Evolutionary conservation across 2,888 invertebrate genomes (phyloP), one percentile per base, ranked within the genome.

Genomic region (Neoascia interrupta): DNA sequence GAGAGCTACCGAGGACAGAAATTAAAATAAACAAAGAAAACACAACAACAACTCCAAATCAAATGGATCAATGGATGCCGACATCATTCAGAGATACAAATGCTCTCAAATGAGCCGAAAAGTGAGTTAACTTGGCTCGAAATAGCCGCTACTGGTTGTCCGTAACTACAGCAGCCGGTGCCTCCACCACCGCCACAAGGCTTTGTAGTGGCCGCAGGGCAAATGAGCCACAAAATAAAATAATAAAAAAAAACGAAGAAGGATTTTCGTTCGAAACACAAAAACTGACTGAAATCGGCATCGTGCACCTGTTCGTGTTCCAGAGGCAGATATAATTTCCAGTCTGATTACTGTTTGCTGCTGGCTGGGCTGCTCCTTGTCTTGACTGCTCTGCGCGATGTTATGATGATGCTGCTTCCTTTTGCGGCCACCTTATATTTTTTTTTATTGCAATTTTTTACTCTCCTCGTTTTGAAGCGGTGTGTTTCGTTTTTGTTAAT

Each of bases 81-180:
- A 66, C 81, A 82, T 73, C 79, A 73, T 79, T 79, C 61, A 79
- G 54, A 79, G 66, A 72, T 58, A 81, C 75, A 81, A 81, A 76
- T 82, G 81, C 79, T 74, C 82, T 81, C 79, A 81, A 82, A 81
- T 82, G 75, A 81, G 75, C 79, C 81, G 81, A 81, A 81, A 81
- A 82, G 69, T 74, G 60, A 79, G 79, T 79, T 79, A 79, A 79
- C 79, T 79, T 56, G 66, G 73, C 66, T 79, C 56, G 45, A 61
- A 79, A 73, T 79, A 68, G 73, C 73, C 66, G 73, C 79, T 79
- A 73, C 79, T 51, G 73, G 68, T 73, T 56, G 66, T 61, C 3
- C 31, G 47, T 49, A 66, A 49, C 75, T 54, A 54, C 79, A 66
- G 64, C 66, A 64, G 56, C 60, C 41, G 15, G 61, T 31, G 49